These are phyloP conservation scores for Microhierax caerulescens DNA, from an alignment of 2,797 vertebrate species.

Conservation along the genomic window DNA sequence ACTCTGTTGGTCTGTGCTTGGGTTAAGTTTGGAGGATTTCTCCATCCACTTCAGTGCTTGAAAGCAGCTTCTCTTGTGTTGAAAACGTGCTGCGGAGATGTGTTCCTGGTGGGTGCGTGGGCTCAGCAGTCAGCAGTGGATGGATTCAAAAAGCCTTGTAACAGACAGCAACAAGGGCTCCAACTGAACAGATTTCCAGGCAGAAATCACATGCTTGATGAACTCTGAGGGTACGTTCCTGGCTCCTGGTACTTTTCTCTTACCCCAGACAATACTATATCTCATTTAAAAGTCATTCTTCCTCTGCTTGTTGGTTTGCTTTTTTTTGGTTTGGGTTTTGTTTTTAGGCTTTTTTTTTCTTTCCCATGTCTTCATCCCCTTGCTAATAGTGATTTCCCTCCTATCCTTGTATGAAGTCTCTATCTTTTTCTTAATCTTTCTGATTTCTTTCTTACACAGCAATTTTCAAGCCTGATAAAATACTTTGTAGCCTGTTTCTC, in stretches of 20 bases:
- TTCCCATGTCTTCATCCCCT: not conserved
- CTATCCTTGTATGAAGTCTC: not conserved
- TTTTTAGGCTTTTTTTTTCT: not conserved
- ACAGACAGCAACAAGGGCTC: not conserved
- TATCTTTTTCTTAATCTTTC: not conserved
- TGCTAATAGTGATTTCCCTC: not conserved
- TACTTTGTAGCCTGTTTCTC: not conserved
- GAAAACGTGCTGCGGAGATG: rapidly evolving
- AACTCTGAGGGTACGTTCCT: not conserved
- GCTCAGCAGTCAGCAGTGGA: rapidly evolving
- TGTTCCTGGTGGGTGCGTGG: not conserved
- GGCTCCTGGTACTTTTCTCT: not conserved
- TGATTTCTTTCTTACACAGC: not conserved
- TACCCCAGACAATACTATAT: not conserved
- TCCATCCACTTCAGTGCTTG: not conserved
- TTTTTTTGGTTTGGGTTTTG: not conserved
- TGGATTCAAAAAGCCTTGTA: not conserved
- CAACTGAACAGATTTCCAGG: not conserved
- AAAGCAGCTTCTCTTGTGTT: not conserved
- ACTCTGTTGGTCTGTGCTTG: not conserved
- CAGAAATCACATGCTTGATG: not conserved
- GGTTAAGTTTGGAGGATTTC: not conserved
- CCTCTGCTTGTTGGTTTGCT: not conserved
- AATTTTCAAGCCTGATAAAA: not conserved
- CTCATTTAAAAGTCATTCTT: not conserved